Conservation (phyloP, 2,113 vertebrate genomes). For the Hypocryptadius cinnamomeus region DNA sequence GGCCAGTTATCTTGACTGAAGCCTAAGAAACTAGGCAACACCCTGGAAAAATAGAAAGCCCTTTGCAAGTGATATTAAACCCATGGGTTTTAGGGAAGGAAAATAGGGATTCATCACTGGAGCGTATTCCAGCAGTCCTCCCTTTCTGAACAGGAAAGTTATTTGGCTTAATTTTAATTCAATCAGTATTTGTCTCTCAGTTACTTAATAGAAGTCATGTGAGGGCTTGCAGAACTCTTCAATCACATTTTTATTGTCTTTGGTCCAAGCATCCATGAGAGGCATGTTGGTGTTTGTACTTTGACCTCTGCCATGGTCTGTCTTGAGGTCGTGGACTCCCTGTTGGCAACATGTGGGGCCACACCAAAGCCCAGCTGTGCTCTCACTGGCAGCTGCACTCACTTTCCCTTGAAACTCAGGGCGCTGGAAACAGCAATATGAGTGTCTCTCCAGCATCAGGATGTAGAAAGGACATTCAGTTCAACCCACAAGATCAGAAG, state of each 20-base stretch:
- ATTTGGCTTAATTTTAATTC: not conserved
- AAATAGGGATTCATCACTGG: not conserved
- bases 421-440: not conserved
- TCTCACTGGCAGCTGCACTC: not conserved
- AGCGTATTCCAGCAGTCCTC: accelerated
- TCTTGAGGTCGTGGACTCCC: not conserved
- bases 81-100: not conserved
- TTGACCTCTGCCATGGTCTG: not conserved
- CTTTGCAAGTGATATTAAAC: not conserved
- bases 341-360: not conserved
- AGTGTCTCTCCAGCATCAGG: not conserved
- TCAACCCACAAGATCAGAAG: not conserved
- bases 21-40: not conserved
- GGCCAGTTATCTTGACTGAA: not conserved
- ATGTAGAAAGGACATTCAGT: not conserved
- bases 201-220: not conserved
- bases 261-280: not conserved
- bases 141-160: not conserved
- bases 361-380: not conserved
- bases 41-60: not conserved
- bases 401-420: not conserved
- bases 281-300: not conserved
- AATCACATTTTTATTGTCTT: not conserved
- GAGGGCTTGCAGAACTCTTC: not conserved
- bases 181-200: not conserved